Base-by-base conservation (phyloP, 2,888 invertebrate genomes). In the Aphodius sticticus region DNA sequence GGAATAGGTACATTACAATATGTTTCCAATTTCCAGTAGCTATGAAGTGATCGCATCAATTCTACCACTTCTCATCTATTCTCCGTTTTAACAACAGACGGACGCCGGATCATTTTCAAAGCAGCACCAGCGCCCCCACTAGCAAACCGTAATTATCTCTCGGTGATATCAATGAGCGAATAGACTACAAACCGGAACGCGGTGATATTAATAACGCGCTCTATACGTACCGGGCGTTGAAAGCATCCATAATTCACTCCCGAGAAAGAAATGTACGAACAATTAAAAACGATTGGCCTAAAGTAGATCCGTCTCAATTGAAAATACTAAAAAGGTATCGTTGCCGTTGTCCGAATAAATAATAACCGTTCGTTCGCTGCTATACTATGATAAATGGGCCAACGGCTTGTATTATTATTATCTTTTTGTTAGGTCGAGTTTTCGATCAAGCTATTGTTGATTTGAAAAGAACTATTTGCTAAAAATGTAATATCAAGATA, bases 101-200 rank as follows among this genome's bases (percentile, higher is more conserved):
- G 12, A 53, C 53, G 53, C 53, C 12, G 12, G 53, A 53, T 53
- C 53, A 53, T 5, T 53, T 53, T 9, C 53, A 53, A 53, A 53
- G 53, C 53, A 5, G 53, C 53, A 12, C 53, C 53, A 26, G 26
- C 26, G 26, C 53, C 53, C 53, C 7, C 12, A 53, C 53, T 53
- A 53, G 53, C 53, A 53, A 53, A 53, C 53, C 53, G 53, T 53
- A 53, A 53, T 53, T 53, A 53, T 53, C 53, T 53, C 53, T 53
- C 7, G 53, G 53, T 53, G 53, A 53, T 53, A 53, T 53, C 53
- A 53, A 53, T 53, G 53, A 53, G 53, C 53, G 53, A 53, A 53
- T 53, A 53, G 53, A 53, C 53, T 12, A 53, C 53, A 53, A 12
- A 53, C 53, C 53, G 53, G 53, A 53, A 53, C 53, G 53, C 7